Evolutionary conservation across 2,888 invertebrate species (phyloP), one percentile per base, ranked within the genome.

Genomic region (Tenthredo mesomela): DNA sequence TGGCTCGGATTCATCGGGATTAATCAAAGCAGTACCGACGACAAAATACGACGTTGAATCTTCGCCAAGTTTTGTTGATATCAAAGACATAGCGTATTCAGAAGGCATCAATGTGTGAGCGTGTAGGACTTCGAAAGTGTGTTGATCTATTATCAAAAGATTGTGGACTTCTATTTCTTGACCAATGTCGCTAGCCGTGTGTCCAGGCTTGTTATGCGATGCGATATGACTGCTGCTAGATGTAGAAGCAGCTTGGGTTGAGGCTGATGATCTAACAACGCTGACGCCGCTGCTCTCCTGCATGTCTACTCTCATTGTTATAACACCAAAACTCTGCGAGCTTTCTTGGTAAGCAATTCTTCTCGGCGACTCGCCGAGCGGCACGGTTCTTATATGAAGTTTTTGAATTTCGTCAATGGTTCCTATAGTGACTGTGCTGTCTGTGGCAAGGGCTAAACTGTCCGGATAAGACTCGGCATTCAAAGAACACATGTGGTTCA

Each of bases 371-470:
- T 99, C 99, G 0, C 98, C 98, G 0, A 99, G 94, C 0, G 98
- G 98, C 29, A 99, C 98, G 0, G 99, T 99, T 84, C 99, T 95
- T 89, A 99, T 99, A 93, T 99, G 99, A 25, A 99, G 94, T 92
- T 99, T 99, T 93, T 99, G 99, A 87, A 99, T 99, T 94, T 99
- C 99, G 93, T 99, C 99, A 89, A 99, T 99, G 0, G 98, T 99
- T 86, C 99, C 99, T 92, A 99, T 98, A 0, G 99, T 97, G 2
- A 99, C 96, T 3, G 97, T 96, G 88, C 96, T 97, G 91, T 98
- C 97, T 29, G 98, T 98, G 0, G 98, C 97, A 87, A 98, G 93
- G 9, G 98, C 98, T 93, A 99, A 95, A 93, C 97, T 96, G 94
- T 99, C 98, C 0, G 98, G 97, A 93, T 99, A 99, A 0, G 98